Conservation (phyloP, 2,888 invertebrate genomes). For the Chymomyza caudatula region DNA sequence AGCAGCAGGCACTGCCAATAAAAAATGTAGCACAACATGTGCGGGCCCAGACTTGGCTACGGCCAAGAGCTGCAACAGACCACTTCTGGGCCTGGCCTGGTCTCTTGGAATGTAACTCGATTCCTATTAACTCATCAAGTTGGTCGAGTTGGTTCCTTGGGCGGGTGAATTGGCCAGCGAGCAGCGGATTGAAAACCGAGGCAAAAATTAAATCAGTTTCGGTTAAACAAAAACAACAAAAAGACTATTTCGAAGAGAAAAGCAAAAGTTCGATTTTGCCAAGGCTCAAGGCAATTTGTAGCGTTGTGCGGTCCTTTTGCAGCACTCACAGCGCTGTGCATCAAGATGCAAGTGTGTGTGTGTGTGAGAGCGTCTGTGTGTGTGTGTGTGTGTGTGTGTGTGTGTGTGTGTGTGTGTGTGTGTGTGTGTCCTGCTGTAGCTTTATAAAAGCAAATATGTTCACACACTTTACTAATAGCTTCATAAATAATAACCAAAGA, state of each 20-base stretch:
- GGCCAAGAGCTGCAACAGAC: neutral
- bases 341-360: conserved; percentile 10
- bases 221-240: conserved; percentile 51
- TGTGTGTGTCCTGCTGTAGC: conserved; percentile 17
- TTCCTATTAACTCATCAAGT: conserved; percentile 77
- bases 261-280: conserved; percentile 30
- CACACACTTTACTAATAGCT: conserved; percentile 75
- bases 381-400: conserved; percentile 11
- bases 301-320: conserved; percentile 67
- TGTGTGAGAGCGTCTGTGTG: conserved; percentile 17
- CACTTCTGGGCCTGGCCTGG: neutral
- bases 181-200: conserved; percentile 52
- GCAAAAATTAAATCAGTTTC: conserved; percentile 68
- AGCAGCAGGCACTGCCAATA: conserved; percentile 41
- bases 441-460: conserved; percentile 64
- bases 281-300: conserved; percentile 69
- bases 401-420: conserved; percentile 11
- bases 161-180: conserved; percentile 12
- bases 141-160: conserved; percentile 37
- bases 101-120: conserved; percentile 73
- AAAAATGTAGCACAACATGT: conserved; percentile 63
- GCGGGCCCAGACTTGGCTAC: conserved; percentile 36
- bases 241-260: conserved; percentile 35
- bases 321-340: conserved; percentile 21
- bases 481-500: conserved; percentile 76